Evolutionary conservation across 2,888 invertebrate genomes (phyloP).

Genomic region (Nudaria mundana): DNA sequence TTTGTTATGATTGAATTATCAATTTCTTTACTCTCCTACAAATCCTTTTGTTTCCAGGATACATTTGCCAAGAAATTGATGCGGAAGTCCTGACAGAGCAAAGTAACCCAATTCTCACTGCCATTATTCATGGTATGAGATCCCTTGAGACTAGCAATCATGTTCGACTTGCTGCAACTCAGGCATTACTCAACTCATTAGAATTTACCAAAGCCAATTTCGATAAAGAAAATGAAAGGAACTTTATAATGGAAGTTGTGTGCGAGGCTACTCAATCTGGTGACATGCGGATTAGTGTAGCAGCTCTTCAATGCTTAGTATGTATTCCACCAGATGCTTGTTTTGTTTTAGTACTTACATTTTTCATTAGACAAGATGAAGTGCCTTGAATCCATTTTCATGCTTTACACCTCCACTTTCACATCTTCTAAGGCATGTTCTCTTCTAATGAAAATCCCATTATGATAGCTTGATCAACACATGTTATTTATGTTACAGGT

Average conservation of each 20-base stretch:
- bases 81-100: conserved; percentile 95
- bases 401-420: too few relatives aligned
- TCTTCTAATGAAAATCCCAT: too few relatives aligned
- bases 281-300: conserved; percentile 96
- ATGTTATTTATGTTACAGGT: conserved; percentile 61
- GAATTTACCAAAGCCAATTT: conserved; percentile 99
- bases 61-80: conserved; percentile 99
- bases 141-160: conserved; percentile 95
- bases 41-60: conserved; percentile 76
- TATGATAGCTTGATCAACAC: too few relatives aligned
- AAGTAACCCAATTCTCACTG: conserved; percentile 98
- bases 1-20: neutral
- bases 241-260: conserved; percentile 99
- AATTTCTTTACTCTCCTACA: neutral
- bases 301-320: conserved; percentile 98
- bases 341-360: too few relatives aligned
- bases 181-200: conserved; percentile 96
- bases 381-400: too few relatives aligned
- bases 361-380: too few relatives aligned
- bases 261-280: conserved; percentile 98
- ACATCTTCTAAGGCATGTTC: too few relatives aligned
- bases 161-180: conserved; percentile 97
- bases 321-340: conserved; percentile 35
- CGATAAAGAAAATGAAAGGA: conserved; percentile 97
- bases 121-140: conserved; percentile 99